phyloP scores from a whole-genome alignment of 1,140 invertebrate species.

The Atta texana region DNA sequence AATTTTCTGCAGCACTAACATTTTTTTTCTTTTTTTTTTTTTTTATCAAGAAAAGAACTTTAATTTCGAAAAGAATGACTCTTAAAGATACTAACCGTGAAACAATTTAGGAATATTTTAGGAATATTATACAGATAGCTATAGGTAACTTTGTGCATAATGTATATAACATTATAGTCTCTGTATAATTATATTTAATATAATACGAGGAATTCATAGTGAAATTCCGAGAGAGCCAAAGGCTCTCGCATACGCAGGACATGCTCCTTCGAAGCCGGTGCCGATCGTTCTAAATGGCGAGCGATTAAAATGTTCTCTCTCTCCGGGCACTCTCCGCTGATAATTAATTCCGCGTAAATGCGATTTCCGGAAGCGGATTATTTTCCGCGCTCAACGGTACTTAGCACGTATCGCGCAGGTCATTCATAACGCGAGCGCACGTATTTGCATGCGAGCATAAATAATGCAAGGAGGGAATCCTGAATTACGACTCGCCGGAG shows the following conservation, averaged over 20 bases:
- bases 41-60: neutral
- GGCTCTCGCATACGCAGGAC: neutral
- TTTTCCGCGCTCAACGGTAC: slow-evolving; percentile 54
- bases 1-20: neutral
- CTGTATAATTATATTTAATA: neutral
- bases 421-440: slow-evolving; percentile 46
- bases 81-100: neutral
- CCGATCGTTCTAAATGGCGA: slow-evolving; percentile 3
- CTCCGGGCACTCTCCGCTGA: slow-evolving; percentile 18
- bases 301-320: slow-evolving; percentile 34
- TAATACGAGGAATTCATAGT: slow-evolving; percentile 4
- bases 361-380: slow-evolving; percentile 61
- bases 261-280: neutral
- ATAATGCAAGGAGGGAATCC: slow-evolving; percentile 59
- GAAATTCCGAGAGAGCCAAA: slow-evolving; percentile 7
- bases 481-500: slow-evolving; percentile 53
- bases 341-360: slow-evolving; percentile 58
- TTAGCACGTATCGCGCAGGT: slow-evolving; percentile 55
- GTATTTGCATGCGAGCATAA: slow-evolving; percentile 49
- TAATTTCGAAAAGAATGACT: neutral
- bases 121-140: neutral
- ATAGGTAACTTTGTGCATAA: neutral
- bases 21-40: neutral
- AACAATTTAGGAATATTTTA: neutral
- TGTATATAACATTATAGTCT: neutral